Base-by-base conservation (phyloP, 2,888 invertebrate genomes). In the Nomada flava region DNA sequence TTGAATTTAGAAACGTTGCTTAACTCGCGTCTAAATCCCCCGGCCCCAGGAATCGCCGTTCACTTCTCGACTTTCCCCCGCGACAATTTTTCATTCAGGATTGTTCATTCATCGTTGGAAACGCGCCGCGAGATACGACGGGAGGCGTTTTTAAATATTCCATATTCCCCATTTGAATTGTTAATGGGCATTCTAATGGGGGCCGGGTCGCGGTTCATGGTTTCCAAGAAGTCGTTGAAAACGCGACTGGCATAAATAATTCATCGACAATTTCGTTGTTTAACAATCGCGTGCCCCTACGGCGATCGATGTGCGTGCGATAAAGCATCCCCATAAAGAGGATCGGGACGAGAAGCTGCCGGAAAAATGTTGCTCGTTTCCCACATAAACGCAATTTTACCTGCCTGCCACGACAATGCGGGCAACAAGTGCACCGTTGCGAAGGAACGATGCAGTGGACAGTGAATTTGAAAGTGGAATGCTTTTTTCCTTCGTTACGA, bases 221-320 rank as follows among this genome's bases (percentile, higher is more conserved):
- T 79, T 65, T 70, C 64, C 64, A 53, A 78, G 70, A 78, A 79
- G 64, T 29, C 78, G 70, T 78, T 78, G 79, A 47, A 64, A 59
- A 70, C 44, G 69, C 7, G 70, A 13, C 52, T 59, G 11, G 44
- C 52, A 79, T 79, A 79, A 79, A 71, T 79, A 79, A 79, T 77
- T 74, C 59, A 67, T 62, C 53, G 53, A 55, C 50, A 36, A 59
- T 79, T 79, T 71, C 42, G 65, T 71, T 62, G 53, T 50, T 42
- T 47, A 44, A 26, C 20, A 65, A 79, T 71, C 59, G 53, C 47
- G 20, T 44, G 71, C 65, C 23, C 60, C 36, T 65, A 60, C 62
- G 64, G 50, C 26, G 36, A 26, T 69, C 36, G 42, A 72, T 62
- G 11, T 7, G 29, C 55, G 3, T 47, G 47, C 50, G 63, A 76